Percentiles rank a stretch among this genome's conserved stretches.
These are phyloP conservation scores for Cyaniris semiargus DNA, from an alignment of 2,888 invertebrate species.

Conservation along the genomic window DNA sequence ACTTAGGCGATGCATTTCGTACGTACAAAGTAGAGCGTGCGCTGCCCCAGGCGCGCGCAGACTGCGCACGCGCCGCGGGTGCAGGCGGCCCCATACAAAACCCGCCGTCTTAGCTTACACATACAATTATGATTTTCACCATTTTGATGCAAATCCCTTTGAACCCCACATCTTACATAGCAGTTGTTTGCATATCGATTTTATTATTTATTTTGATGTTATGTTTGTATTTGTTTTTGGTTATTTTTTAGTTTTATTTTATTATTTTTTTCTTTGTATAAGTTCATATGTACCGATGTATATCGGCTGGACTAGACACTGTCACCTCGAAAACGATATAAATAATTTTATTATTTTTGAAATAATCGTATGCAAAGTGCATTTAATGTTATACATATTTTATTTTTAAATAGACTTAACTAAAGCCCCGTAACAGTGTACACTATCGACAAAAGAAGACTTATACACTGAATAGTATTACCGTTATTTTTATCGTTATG, in stretches of 20 bases:
- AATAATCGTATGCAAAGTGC: constrained; percentile 75
- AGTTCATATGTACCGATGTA: constrained; percentile 55
- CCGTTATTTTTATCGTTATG: constrained; percentile 71
- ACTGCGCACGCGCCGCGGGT: constrained; percentile 70
- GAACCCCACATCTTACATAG: neutral
- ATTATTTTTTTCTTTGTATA: constrained; percentile 65
- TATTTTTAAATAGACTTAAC: constrained; percentile 67
- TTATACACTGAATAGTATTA: constrained; percentile 79
- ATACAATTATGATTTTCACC: constrained; percentile 48
- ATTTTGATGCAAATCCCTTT: constrained; percentile 68
- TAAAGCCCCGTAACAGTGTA: constrained; percentile 56
- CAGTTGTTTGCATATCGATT: constrained; percentile 75
- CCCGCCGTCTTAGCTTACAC: constrained; percentile 32
- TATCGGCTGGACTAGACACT: constrained; percentile 59
- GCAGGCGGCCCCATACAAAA: constrained; percentile 49
- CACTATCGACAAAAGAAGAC: constrained; percentile 47
- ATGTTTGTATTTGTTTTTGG: constrained; percentile 80
- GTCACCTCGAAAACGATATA: constrained; percentile 76
- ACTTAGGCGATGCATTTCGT: constrained; percentile 41
- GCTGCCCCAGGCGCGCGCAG: constrained; percentile 49
- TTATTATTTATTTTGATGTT: constrained; percentile 65
- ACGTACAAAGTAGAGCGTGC: constrained; percentile 52
- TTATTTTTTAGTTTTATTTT: constrained; percentile 65
- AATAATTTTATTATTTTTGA: constrained; percentile 75
- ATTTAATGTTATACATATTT: constrained; percentile 77